phyloP scores from a whole-genome alignment of 2,113 vertebrate genomes.

The Sprattus sprattus region DNA sequence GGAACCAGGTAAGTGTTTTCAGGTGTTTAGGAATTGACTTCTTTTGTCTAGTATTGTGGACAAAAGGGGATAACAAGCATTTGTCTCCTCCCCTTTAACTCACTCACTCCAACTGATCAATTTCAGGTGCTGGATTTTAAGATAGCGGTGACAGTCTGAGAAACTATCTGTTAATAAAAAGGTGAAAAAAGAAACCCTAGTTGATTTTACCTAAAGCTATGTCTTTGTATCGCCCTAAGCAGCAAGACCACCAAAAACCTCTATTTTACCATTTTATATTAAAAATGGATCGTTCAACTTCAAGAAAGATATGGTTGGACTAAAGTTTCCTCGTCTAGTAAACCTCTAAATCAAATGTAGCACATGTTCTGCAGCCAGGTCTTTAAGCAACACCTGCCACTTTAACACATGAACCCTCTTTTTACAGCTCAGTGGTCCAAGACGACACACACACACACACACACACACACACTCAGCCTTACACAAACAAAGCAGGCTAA shows the following conservation, averaged over 20 bases:
- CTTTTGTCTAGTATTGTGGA: not conserved
- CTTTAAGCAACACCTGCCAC: constrained; percentile 12
- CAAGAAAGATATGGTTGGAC: not conserved
- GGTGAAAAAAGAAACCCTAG: not conserved
- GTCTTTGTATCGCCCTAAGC: not conserved
- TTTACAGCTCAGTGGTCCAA: constrained; percentile 14
- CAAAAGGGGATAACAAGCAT: not conserved
- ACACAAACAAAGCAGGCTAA: constrained; percentile 25
- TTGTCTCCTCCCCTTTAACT: not conserved
- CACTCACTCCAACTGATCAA: not conserved
- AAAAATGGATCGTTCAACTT: not conserved
- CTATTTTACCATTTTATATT: not conserved
- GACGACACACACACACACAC: constrained; percentile 13
- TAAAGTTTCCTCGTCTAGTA: not conserved
- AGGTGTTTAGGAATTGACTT: constrained; percentile 28
- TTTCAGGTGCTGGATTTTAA: not conserved
- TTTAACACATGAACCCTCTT: not conserved
- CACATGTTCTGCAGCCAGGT: constrained; percentile 10
- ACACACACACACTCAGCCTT: constrained; percentile 23
- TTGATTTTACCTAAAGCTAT: not conserved
- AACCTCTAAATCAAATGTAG: not conserved
- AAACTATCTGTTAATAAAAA: not conserved
- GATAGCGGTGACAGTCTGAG: not conserved
- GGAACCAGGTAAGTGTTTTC: constrained; percentile 58
- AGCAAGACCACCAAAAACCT: not conserved